Conservation (phyloP, 2,797 vertebrate genomes). For the Tokudaia tokunoshimensis region DNA sequence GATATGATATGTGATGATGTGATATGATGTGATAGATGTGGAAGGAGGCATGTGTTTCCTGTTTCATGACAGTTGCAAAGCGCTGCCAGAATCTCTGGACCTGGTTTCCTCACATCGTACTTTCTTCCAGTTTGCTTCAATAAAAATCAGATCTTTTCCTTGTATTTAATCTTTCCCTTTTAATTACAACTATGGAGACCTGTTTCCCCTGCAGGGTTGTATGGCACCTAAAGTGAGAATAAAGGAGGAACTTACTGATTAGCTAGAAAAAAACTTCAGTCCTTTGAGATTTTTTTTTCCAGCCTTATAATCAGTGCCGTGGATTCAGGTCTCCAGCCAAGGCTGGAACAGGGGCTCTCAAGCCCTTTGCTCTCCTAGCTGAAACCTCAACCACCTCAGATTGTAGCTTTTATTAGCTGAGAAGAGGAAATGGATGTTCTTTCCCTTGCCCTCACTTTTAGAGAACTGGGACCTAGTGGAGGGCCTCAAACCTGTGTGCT, state of each 20-base stretch:
- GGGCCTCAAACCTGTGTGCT: background rate
- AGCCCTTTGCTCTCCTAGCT: background rate
- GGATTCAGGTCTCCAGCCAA: background rate
- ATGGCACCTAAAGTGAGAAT: constrained; percentile 37
- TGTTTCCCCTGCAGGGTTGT: background rate
- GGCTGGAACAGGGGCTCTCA: background rate
- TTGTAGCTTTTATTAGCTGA: constrained; percentile 26
- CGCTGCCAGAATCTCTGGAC: background rate
- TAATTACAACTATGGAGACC: constrained; percentile 42
- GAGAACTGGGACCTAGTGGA: background rate
- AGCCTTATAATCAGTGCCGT: background rate
- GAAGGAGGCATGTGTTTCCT: background rate
- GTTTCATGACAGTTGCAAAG: background rate
- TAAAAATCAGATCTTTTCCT: background rate
- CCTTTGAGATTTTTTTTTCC: constrained; percentile 7
- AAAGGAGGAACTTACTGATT: constrained; percentile 17
- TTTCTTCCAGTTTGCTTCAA: constrained; percentile 1
- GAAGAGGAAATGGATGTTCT: background rate
- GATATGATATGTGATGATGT: background rate
- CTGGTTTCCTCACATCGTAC: background rate
- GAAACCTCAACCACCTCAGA: constrained; percentile 26
- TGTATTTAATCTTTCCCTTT: constrained; percentile 2
- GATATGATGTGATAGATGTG: background rate
- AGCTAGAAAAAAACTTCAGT: background rate
- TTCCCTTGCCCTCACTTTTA: background rate